Base-by-base conservation (phyloP, 2,113 vertebrate species). In the Dromaius novaehollandiae region DNA sequence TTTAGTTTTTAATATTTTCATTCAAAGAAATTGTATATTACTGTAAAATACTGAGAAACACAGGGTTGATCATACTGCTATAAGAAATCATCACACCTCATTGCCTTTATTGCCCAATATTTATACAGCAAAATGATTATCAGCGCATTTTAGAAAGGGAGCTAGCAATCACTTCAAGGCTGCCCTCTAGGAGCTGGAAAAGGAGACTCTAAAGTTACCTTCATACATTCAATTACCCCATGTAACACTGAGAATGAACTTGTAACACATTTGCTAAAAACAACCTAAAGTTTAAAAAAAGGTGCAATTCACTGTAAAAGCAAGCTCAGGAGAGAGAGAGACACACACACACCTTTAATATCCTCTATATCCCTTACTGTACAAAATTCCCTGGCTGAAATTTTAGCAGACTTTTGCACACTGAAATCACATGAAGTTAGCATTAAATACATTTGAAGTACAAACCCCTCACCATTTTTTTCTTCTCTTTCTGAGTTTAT, bases 401-500 rank as follows among this genome's bases (percentile, higher is more conserved):
- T 53, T 89, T 74, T 32, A 95, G 19, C 66, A 91, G 25, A 17
- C 20, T 82, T 53, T 66, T 55, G 70, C 13, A 71, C 8, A 46
- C 14, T 66, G 51, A 94, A 85, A 28, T 5, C n/a, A 48, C 7
- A 25, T 3, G 3, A 76, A 34, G 40, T 68, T 38, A 70, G 48
- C n/a, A 81, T 64, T 26, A 82, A 90, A 79, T 6, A 93, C 42
- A 40, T n/a, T 1, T 58, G 40, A 60, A 96, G 38, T 68, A 68
- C 1, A 2, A 84, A 69, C 3, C 40, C 50, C 96, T 97, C 96
- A 98, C 98, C 98, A 80, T 83, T 92, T 78, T 90, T 97, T 58
- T 97, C 93, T 90, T 98, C 93, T 70, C 95, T 98, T 61, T 94
- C 96, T 46, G 93, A 94, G 70, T 97, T 98, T 93, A 95, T 98